These are phyloP conservation scores for Drosophila borborema DNA, from an alignment of 2,888 invertebrate genomes.

Conservation along the genomic window DNA sequence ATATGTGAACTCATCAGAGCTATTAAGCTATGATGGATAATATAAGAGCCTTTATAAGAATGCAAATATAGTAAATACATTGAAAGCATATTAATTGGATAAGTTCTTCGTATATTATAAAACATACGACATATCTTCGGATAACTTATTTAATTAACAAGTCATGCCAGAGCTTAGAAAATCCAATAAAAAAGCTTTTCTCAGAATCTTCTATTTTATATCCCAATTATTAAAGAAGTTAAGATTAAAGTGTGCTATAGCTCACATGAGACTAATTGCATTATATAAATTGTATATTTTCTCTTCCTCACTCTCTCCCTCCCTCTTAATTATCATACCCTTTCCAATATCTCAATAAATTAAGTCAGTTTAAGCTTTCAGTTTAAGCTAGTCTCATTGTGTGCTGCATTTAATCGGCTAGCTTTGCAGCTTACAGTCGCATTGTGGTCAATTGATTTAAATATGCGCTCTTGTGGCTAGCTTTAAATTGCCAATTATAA, in stretches of 20 bases:
- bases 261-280: not conserved
- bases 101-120: too few relatives aligned
- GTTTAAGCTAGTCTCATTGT: conserved; percentile 18
- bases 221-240: too few relatives aligned
- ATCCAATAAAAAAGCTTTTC: too few relatives aligned
- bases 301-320: not conserved
- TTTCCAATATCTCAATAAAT: not conserved
- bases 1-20: not conserved
- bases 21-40: not conserved
- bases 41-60: not conserved
- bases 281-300: not conserved
- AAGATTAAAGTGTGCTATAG: not conserved
- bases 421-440: conserved; percentile 28
- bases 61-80: too few relatives aligned
- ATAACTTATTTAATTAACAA: too few relatives aligned
- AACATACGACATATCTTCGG: too few relatives aligned
- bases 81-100: too few relatives aligned
- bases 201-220: too few relatives aligned
- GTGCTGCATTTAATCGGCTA: conserved; percentile 34
- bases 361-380: conserved; percentile 2
- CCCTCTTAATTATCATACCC: not conserved
- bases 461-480: conserved; percentile 57
- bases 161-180: too few relatives aligned
- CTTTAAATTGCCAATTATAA: conserved; percentile 77
- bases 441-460: conserved; percentile 67